phyloP scores from a whole-genome alignment of 2,888 invertebrate species.

The Noctua fimbriata region DNA sequence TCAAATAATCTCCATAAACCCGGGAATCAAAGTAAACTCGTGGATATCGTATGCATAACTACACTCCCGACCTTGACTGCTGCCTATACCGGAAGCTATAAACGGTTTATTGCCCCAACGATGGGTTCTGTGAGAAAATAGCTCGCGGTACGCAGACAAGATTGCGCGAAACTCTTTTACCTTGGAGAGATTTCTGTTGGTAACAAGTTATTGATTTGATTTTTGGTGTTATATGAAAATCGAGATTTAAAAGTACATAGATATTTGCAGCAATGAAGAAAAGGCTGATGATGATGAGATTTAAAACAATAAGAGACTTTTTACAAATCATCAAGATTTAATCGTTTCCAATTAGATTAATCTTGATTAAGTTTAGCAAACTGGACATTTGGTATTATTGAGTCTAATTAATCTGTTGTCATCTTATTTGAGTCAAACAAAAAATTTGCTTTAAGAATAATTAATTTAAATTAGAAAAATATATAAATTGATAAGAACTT shows the following conservation, averaged over 20 bases:
- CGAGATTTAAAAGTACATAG: background rate
- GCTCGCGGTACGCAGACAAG: conserved; percentile 17
- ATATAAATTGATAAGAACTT: background rate
- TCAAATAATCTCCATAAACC: conserved; percentile 31
- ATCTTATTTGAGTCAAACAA: background rate
- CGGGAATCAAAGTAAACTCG: conserved; percentile 40
- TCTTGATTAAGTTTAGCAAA: background rate
- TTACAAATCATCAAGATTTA: background rate
- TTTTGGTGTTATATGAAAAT: background rate
- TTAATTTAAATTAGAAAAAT: background rate
- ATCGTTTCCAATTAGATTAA: background rate
- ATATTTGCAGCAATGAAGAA: background rate
- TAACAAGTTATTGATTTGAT: conserved; percentile 10
- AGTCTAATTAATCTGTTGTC: background rate
- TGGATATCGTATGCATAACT: conserved; percentile 38
- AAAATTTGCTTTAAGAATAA: background rate
- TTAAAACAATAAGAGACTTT: background rate
- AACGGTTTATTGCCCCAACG: conserved; percentile 58
- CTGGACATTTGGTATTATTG: background rate
- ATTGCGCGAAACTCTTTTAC: conserved; percentile 18
- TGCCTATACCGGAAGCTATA: conserved; percentile 57
- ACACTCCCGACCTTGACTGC: conserved; percentile 54
- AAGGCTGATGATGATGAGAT: background rate
- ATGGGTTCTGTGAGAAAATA: conserved; percentile 53
- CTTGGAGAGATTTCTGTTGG: conserved; percentile 20